Conservation (phyloP, 2,113 vertebrate species). For the Chaenocephalus aceratus region DNA sequence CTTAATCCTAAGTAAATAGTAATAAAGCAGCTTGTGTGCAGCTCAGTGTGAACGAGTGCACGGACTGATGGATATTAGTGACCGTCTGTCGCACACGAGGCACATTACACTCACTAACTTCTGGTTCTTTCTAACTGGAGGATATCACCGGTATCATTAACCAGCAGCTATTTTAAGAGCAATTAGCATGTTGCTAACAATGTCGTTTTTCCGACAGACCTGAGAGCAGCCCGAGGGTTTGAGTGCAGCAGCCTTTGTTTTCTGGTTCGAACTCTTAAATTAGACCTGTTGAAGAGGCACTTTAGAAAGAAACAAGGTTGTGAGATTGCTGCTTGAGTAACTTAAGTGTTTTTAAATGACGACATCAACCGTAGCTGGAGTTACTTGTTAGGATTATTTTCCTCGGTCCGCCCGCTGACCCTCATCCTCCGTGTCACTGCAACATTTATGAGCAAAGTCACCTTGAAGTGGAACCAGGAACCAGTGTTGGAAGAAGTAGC, state of each 20-base stretch:
- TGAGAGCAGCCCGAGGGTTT: background rate
- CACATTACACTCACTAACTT: background rate
- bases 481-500: too few relatives aligned
- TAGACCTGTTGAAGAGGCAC: background rate
- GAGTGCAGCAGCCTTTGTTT: slow-evolving; percentile 1
- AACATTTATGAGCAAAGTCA: too few relatives aligned
- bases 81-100: background rate
- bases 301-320: background rate
- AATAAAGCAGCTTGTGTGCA: background rate
- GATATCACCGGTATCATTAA: background rate
- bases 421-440: too few relatives aligned
- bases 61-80: background rate
- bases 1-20: background rate
- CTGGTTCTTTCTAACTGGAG: background rate
- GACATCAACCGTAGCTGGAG: background rate
- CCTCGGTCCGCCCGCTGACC: too few relatives aligned
- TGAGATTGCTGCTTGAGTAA: too few relatives aligned
- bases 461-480: too few relatives aligned
- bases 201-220: background rate
- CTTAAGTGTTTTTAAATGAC: too few relatives aligned
- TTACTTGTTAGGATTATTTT: too few relatives aligned
- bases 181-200: background rate
- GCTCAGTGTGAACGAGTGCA: too few relatives aligned
- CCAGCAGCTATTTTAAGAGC: background rate
- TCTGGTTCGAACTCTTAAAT: background rate